These are phyloP conservation scores for Papilio polytes DNA, from an alignment of 1,140 invertebrate genomes.

Conservation along the genomic window DNA sequence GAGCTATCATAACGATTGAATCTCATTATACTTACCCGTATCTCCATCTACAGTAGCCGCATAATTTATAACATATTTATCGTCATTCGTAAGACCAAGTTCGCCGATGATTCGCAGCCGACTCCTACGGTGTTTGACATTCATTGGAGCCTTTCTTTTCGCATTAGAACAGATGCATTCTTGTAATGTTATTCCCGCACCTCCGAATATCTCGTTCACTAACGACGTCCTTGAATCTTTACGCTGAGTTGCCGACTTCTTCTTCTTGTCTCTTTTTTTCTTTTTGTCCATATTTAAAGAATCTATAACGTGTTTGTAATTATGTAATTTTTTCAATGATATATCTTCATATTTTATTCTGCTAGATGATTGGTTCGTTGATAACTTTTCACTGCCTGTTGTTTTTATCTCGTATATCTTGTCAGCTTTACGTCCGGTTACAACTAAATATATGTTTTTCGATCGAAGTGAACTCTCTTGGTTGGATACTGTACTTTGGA, in stretches of 20 bases:
- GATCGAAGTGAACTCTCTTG: conserved; percentile 55
- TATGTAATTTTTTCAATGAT: conserved; percentile 47
- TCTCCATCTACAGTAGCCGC: conserved; percentile 63
- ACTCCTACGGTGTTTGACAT: conserved; percentile 49
- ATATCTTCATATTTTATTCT: conserved; percentile 53
- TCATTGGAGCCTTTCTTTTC: conserved; percentile 26
- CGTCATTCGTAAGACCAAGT: conserved; percentile 60
- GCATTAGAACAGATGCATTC: conserved; percentile 40
- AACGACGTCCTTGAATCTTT: conserved; percentile 29
- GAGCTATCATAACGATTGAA: no score
- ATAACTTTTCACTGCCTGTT: conserved; percentile 55
- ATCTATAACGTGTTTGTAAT: conserved; percentile 53
- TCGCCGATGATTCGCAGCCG: conserved; percentile 64
- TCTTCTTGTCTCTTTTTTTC: conserved; percentile 51
- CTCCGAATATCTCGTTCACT: conserved; percentile 28
- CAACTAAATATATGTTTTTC: conserved; percentile 52
- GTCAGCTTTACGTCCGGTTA: conserved; percentile 51
- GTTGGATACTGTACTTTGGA: conserved; percentile 56
- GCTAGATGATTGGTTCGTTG: conserved; percentile 40
- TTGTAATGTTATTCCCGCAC: conserved; percentile 17
- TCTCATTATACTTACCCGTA: conserved; percentile 56
- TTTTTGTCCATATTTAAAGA: conserved; percentile 67
- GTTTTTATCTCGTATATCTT: conserved; percentile 61
- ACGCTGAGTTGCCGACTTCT: conserved; percentile 17
- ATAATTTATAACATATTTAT: conserved; percentile 67